Conservation (phyloP, 2,888 invertebrate genomes). For the Caenorhabditis becei region DNA sequence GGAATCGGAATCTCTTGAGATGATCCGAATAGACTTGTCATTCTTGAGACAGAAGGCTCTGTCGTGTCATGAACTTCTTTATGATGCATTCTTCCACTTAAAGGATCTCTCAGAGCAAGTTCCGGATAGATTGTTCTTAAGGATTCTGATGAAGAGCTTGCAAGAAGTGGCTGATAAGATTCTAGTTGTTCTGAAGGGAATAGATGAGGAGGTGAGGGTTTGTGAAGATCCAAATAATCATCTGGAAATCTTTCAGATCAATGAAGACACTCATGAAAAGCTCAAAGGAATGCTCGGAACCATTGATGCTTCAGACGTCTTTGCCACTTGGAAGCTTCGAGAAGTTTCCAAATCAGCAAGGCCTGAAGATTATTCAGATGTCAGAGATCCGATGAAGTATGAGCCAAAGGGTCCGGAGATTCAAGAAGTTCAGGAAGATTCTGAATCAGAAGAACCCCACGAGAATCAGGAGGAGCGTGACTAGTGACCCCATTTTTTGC, state of each 20-base stretch:
- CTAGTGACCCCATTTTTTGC: too few species aligned
- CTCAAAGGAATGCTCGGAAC: background rate
- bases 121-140: background rate
- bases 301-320: conserved; percentile 12
- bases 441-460: background rate
- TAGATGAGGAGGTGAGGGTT: too few species aligned
- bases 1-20: background rate
- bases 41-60: background rate
- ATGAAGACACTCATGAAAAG: background rate
- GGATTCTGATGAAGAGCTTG: background rate
- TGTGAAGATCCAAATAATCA: too few species aligned
- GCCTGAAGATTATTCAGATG: background rate
- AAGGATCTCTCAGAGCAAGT: background rate
- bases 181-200: background rate
- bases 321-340: conserved; percentile 9
- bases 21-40: background rate
- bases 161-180: background rate
- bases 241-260: conserved; percentile 9
- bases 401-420: background rate
- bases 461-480: background rate
- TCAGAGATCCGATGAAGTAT: conserved; percentile 3
- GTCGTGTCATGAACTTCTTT: background rate
- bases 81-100: background rate
- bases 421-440: background rate
- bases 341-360: background rate